A percentile compares a stretch with the other conserved stretches of the same genome.
These are phyloP conservation scores for Platyscapa corneri DNA, from an alignment of 1,140 invertebrate species.

Conservation along the genomic window DNA sequence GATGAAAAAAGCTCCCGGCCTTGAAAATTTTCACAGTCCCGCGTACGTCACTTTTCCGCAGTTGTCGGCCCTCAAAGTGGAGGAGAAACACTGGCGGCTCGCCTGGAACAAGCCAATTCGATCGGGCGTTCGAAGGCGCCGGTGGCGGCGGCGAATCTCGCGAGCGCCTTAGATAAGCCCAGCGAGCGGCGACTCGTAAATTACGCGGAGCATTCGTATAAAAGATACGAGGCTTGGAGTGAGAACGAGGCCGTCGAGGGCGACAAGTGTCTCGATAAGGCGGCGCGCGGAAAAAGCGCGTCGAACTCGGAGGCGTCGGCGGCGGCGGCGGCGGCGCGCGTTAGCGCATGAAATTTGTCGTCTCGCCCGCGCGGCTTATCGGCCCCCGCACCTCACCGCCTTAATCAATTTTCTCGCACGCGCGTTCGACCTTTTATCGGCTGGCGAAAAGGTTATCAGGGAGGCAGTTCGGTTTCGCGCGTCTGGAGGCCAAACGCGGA, in stretches of 20 bases:
- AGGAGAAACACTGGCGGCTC: neutral
- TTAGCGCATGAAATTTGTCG: constrained; percentile 50
- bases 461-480: neutral
- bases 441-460: constrained; percentile 33
- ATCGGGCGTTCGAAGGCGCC: neutral
- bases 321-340: constrained; percentile 1
- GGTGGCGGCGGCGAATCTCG: neutral
- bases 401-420: neutral
- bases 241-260: constrained; percentile 30
- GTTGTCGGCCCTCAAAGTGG: neutral
- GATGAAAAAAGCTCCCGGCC: no score
- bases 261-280: constrained; percentile 4
- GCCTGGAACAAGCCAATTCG: neutral
- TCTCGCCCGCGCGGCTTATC: neutral
- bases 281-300: neutral
- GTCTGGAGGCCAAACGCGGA: constrained; percentile 25
- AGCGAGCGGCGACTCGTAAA: constrained; percentile 16
- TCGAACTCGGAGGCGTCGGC: neutral
- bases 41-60: neutral
- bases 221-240: neutral
- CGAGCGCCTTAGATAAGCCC: neutral
- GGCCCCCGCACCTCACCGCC: no score
- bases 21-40: neutral
- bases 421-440: neutral
- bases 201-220: neutral